Percentiles rank a stretch among this genome's conserved stretches.
phyloP scores from a whole-genome alignment of 1,140 invertebrate genomes.

The Zaprionus nigranus region DNA sequence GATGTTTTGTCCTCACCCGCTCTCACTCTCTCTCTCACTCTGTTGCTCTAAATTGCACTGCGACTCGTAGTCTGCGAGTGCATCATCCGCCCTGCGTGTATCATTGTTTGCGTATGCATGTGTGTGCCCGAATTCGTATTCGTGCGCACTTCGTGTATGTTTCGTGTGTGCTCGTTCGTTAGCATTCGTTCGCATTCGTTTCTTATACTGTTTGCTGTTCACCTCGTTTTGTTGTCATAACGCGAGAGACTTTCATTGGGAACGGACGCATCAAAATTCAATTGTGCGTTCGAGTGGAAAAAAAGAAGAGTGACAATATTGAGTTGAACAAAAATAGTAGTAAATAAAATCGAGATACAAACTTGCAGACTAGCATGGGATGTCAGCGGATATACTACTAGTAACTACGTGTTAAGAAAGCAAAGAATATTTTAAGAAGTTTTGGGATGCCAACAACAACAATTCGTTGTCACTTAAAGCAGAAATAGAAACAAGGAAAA shows the following conservation, averaged over 20 bases:
- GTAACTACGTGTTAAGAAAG: constrained; percentile 27
- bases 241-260: constrained; percentile 48
- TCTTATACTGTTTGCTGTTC: constrained; percentile 19
- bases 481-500: constrained; percentile 22
- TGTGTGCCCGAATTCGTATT: constrained; percentile 4
- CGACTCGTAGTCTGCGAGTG: constrained; percentile 4
- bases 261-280: constrained; percentile 37
- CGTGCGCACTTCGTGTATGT: constrained; percentile 8
- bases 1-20: constrained; percentile 3
- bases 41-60: constrained; percentile 3
- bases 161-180: constrained; percentile 20
- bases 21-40: constrained; percentile 7
- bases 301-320: constrained; percentile 24
- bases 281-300: constrained; percentile 17
- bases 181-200: constrained; percentile 23
- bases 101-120: neutral
- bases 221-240: constrained; percentile 51
- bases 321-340: constrained; percentile 8
- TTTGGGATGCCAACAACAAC: neutral
- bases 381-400: constrained; percentile 32
- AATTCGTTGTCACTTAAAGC: constrained; percentile 13
- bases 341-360: constrained; percentile 8
- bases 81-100: constrained; percentile 6
- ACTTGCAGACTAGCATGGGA: constrained; percentile 33
- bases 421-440: neutral